A percentile compares a stretch with the other conserved stretches of the same genome.
Conservation (phyloP, 1,140 invertebrate species). For the Drosophila orosa region DNA sequence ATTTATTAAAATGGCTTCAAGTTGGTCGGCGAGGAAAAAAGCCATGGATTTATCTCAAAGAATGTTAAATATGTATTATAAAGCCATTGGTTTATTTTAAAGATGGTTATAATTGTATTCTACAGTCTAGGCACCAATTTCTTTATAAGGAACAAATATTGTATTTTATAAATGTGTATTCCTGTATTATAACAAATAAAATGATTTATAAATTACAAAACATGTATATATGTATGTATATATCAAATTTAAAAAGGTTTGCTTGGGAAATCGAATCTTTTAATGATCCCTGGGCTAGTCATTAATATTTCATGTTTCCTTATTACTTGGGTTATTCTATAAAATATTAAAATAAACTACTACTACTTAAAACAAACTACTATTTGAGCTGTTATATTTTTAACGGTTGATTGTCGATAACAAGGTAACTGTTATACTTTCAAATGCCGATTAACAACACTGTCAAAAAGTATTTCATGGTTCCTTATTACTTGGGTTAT, state of each 20-base stretch:
- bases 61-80: not conserved
- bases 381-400: not conserved
- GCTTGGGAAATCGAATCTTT: too few species aligned
- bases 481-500: not conserved
- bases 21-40: conserved; percentile 10
- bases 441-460: not conserved
- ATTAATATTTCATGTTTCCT: not conserved
- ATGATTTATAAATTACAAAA: too few species aligned
- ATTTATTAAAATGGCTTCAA: conserved; percentile 42
- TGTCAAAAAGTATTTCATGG: not conserved
- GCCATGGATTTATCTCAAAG: not conserved
- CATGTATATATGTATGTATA: too few species aligned
- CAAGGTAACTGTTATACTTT: not conserved
- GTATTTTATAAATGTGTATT: too few species aligned
- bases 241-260: too few species aligned
- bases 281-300: too few species aligned
- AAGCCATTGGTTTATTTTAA: not conserved
- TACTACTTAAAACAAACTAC: too few species aligned
- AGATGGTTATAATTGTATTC: not conserved
- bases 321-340: not conserved
- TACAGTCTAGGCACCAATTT: not conserved
- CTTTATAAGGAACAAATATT: too few species aligned
- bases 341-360: not conserved
- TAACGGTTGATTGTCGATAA: conserved; percentile 6
- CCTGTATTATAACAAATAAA: too few species aligned